These are phyloP conservation scores for Hemicordylus capensis DNA, from an alignment of 2,113 vertebrate genomes.

Conservation along the genomic window DNA sequence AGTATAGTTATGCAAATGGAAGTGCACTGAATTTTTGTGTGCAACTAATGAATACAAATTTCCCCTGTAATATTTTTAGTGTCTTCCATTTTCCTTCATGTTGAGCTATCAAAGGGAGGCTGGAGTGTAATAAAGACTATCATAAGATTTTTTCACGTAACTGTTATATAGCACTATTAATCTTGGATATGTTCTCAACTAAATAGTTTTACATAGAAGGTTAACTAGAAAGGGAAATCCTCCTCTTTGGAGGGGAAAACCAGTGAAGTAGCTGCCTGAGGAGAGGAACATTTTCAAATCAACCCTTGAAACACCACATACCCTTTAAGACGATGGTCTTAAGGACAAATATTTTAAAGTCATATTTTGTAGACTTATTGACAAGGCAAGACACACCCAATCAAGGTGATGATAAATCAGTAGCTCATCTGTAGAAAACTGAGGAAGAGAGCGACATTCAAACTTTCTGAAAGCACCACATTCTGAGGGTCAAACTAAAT, in stretches of 20 bases:
- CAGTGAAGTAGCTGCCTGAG: neutral
- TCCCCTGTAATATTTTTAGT: slow-evolving; percentile 24
- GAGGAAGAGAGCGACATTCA: too few species aligned
- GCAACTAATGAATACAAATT: slow-evolving; percentile 40
- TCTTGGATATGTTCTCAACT: neutral
- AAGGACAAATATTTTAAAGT: neutral
- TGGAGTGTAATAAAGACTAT: slow-evolving; percentile 8
- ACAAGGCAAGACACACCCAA: neutral
- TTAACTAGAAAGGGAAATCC: neutral
- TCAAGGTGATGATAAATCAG: neutral
- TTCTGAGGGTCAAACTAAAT: too few species aligned
- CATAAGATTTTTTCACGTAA: slow-evolving; percentile 12
- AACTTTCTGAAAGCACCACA: too few species aligned
- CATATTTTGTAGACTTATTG: accelerated
- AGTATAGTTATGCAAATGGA: slow-evolving; percentile 22
- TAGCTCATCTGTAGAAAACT: too few species aligned
- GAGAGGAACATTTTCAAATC: neutral
- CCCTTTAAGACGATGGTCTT: accelerated
- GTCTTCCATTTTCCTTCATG: slow-evolving; percentile 26
- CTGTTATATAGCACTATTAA: neutral
- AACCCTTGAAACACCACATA: neutral
- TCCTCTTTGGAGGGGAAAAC: neutral
- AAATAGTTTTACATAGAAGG: neutral
- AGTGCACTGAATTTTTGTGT: slow-evolving; percentile 16
- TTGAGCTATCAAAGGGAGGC: neutral